Conservation (phyloP, 2,113 vertebrate genomes). For the Numenius arquata region DNA sequence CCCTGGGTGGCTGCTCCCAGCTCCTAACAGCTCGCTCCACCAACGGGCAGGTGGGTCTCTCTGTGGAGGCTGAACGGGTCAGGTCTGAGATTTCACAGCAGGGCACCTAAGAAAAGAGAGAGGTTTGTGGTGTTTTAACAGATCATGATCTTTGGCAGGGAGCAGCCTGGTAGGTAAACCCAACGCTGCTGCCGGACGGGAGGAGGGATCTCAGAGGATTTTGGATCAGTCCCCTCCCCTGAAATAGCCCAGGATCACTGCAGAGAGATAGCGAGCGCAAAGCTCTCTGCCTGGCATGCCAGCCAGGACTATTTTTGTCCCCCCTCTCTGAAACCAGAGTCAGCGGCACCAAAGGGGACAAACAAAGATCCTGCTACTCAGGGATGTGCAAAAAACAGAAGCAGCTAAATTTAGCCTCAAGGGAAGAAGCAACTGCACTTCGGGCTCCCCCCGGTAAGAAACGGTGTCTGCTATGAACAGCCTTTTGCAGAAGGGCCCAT, state of each 20-base stretch:
- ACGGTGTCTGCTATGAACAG: neutral
- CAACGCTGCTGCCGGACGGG: neutral
- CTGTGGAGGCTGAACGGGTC: rapidly evolving
- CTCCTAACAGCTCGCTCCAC: rapidly evolving
- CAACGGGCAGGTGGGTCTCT: rapidly evolving
- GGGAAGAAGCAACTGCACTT: constrained; percentile 12
- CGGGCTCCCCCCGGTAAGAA: neutral
- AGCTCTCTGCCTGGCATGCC: neutral
- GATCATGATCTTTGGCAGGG: neutral
- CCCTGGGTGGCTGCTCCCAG: neutral
- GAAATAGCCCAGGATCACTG: neutral
- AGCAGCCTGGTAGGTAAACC: neutral
- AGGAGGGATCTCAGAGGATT: neutral
- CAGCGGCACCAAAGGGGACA: neutral
- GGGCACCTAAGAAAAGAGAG: neutral
- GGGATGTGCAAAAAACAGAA: neutral
- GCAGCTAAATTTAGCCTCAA: constrained; percentile 53
- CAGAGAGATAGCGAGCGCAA: neutral
- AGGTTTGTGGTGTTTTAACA: neutral
- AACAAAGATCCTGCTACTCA: constrained; percentile 9
- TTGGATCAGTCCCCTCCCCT: neutral
- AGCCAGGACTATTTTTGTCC: constrained; percentile 54
- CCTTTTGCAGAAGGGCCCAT: neutral
- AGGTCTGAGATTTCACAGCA: neutral
- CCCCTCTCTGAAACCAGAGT: neutral